phyloP scores from a whole-genome alignment of 2,113 vertebrate species.

The Ancistrus triradiatus region DNA sequence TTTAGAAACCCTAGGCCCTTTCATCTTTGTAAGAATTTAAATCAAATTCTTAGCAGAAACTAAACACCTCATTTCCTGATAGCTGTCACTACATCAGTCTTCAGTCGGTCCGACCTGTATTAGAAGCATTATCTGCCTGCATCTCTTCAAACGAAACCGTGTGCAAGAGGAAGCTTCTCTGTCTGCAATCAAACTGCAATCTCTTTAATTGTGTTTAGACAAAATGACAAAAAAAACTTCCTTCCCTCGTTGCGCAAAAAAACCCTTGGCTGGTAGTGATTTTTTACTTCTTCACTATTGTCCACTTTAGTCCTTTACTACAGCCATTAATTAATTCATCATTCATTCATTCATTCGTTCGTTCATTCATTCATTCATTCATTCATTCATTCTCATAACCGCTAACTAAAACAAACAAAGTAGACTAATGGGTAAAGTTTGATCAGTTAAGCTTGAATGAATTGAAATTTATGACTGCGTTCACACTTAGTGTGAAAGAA shows the following conservation, averaged over 20 bases:
- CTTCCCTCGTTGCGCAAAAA: constrained; percentile 50
- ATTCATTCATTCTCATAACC: too few species aligned
- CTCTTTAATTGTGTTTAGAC: constrained; percentile 69
- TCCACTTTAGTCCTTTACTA: background rate
- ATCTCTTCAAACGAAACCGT: constrained; percentile 44
- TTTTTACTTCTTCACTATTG: too few species aligned
- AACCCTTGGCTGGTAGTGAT: constrained; percentile 45
- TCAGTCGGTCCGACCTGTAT: background rate
- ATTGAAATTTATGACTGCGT: too few species aligned
- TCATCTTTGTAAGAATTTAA: too few species aligned
- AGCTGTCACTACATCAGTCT: background rate
- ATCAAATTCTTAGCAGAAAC: background rate
- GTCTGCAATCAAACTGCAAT: constrained; percentile 54
- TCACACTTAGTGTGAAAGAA: too few species aligned
- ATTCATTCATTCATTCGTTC: too few species aligned
- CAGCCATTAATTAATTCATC: too few species aligned
- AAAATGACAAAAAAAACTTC: constrained; percentile 41
- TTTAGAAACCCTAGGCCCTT: too few species aligned
- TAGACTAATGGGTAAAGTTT: too few species aligned
- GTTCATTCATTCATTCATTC: too few species aligned
- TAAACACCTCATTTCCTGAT: background rate
- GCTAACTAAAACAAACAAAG: too few species aligned
- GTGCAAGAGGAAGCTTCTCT: constrained; percentile 44
- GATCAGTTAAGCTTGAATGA: too few species aligned
- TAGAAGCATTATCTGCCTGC: constrained; percentile 25